A percentile compares a stretch with the other conserved stretches of the same genome.
These are phyloP conservation scores for Asteroscopus sphinx DNA, from an alignment of 2,888 invertebrate genomes.

Conservation along the genomic window DNA sequence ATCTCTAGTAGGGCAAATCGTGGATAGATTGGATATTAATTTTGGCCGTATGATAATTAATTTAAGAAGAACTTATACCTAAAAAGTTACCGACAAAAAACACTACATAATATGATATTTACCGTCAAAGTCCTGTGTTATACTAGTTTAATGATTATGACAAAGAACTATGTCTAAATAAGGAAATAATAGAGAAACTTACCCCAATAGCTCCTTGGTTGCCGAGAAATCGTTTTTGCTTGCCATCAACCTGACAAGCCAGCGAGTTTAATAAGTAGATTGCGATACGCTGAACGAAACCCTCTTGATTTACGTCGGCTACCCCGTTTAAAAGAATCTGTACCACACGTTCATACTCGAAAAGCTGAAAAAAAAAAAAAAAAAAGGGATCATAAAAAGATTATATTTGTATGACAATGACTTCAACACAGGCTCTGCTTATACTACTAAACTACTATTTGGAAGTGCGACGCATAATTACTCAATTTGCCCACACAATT, in stretches of 20 bases:
- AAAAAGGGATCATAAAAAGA: no score
- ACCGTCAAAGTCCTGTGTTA: neutral
- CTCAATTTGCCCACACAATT: no score
- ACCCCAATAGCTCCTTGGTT: constrained; percentile 96
- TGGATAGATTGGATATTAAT: no score
- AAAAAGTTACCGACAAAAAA: no score
- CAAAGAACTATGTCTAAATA: neutral
- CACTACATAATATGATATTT: no score
- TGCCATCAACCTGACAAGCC: constrained; percentile 98
- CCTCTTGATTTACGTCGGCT: constrained; percentile 94
- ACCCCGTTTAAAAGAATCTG: constrained; percentile 95
- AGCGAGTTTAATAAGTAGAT: constrained; percentile 98
- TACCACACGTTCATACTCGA: constrained; percentile 96
- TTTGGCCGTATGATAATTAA: no score
- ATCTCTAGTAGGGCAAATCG: no score
- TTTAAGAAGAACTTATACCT: no score
- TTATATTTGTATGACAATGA: no score
- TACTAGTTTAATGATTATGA: neutral
- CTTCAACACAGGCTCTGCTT: no score
- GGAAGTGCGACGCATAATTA: no score
- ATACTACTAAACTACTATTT: no score
- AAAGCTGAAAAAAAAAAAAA: constrained; percentile 90
- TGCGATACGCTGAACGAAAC: constrained; percentile 98
- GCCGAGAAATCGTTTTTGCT: constrained; percentile 97
- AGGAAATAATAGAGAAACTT: constrained; percentile 67